Percentiles rank a stretch among this genome's conserved stretches.
phyloP scores from a whole-genome alignment of 2,888 invertebrate genomes.

The Gortyna flavago region DNA sequence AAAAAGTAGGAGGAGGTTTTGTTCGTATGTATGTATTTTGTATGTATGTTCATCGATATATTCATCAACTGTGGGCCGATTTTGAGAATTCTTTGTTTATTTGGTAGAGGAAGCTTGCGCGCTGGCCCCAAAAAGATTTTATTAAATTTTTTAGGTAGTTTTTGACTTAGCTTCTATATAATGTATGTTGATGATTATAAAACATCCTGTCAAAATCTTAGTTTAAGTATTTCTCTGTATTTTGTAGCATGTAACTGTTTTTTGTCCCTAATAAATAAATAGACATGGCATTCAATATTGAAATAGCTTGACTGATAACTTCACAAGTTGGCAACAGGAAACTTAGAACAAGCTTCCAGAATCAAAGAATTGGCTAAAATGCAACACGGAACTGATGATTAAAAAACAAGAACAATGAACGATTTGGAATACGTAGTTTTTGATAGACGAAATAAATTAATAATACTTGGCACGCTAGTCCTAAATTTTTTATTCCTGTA shows the following conservation, averaged over 20 bases:
- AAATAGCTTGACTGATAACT: neutral
- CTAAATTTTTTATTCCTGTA: conserved; percentile 26
- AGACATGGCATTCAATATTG: neutral
- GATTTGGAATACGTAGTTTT: conserved; percentile 30
- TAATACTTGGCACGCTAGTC: conserved; percentile 36
- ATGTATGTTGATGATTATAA: too few species aligned
- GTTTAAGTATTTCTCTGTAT: too few species aligned
- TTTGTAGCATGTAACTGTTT: too few species aligned
- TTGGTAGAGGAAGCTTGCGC: neutral
- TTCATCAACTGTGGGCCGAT: too few species aligned
- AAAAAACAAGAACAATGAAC: conserved; percentile 39
- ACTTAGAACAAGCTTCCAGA: neutral
- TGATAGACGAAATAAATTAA: conserved; percentile 39
- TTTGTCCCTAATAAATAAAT: too few species aligned
- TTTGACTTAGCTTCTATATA: neutral
- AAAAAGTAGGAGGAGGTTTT: neutral
- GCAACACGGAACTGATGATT: conserved; percentile 29
- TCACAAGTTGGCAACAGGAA: neutral
- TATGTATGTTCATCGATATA: too few species aligned
- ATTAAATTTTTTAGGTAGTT: neutral
- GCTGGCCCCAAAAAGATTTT: neutral
- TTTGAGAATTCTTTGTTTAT: neutral
- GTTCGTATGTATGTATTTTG: neutral
- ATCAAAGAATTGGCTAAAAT: neutral
- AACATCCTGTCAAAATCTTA: too few species aligned